A percentile compares a stretch with the other conserved stretches of the same genome.
Conservation (phyloP, 2,797 vertebrate genomes). For the Falco biarmicus region DNA sequence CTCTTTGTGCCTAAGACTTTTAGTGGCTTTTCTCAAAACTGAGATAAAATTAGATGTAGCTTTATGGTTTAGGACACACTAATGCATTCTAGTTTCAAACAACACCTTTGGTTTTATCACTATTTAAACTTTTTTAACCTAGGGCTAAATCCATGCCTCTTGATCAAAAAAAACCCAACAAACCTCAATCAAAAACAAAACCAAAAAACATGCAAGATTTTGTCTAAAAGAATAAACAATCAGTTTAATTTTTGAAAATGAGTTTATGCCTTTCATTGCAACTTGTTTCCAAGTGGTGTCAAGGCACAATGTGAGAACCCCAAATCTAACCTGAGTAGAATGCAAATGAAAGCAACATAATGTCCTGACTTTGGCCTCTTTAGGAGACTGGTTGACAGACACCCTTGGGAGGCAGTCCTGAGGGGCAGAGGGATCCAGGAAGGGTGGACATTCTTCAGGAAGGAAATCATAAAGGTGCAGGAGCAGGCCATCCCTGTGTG, state of each 20-base stretch:
- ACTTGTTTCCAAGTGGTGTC: background rate
- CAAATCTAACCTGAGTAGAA: background rate
- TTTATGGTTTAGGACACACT: background rate
- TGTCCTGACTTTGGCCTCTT: no score
- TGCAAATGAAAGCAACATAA: background rate
- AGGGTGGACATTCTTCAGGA: no score
- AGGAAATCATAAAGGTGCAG: no score
- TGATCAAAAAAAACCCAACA: background rate
- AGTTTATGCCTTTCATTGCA: background rate
- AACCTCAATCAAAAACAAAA: background rate
- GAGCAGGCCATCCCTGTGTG: no score
- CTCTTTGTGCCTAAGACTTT: background rate
- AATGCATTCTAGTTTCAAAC: background rate
- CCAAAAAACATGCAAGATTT: background rate
- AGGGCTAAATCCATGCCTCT: background rate
- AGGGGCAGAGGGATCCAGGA: no score
- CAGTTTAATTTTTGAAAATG: background rate
- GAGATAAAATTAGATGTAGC: background rate
- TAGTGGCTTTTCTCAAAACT: background rate
- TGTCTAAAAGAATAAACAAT: background rate
- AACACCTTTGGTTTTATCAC: background rate
- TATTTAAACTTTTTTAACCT: background rate
- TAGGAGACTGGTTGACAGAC: no score
- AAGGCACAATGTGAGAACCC: background rate
- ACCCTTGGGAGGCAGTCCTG: no score